phyloP scores from a whole-genome alignment of 2,797 vertebrate genomes.

The Lacerta viridis region DNA sequence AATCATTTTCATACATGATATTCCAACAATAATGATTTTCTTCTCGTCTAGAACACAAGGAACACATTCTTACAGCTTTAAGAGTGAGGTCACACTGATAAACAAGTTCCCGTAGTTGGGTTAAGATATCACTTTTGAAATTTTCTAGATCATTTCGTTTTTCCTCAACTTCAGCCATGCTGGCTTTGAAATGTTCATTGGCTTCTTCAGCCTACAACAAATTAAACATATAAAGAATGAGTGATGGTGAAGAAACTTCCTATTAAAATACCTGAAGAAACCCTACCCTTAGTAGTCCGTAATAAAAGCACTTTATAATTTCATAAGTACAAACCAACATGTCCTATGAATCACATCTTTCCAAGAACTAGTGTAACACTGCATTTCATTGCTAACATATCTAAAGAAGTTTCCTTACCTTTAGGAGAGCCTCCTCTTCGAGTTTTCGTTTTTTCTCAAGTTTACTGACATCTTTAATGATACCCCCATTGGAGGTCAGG shows the following conservation, averaged over 20 bases:
- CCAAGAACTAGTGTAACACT: neutral
- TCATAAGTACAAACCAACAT: neutral
- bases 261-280: neutral
- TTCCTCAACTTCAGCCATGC: constrained; percentile 89
- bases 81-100: constrained; percentile 98
- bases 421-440: constrained; percentile 95
- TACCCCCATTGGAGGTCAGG: constrained; percentile 79
- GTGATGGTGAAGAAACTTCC: neutral
- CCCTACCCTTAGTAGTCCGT: neutral
- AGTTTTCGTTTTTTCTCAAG: constrained; percentile 93
- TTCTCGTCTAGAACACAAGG: constrained; percentile 21
- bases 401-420: constrained; percentile 80
- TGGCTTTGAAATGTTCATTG: constrained; percentile 90
- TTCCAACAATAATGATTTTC: neutral
- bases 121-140: constrained; percentile 91
- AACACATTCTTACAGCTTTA: constrained; percentile 89
- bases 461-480: constrained; percentile 83
- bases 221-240: constrained; percentile 44
- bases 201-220: constrained; percentile 91
- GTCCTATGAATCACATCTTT: constrained; percentile 16
- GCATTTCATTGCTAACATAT: neutral
- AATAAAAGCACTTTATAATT: constrained; percentile 31
- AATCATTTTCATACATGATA: neutral
- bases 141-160: constrained; percentile 89
- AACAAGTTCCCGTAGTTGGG: constrained; percentile 92